Evolutionary conservation across 1,140 invertebrate genomes (phyloP).

Genomic region (Luehdorfia chinensis): DNA sequence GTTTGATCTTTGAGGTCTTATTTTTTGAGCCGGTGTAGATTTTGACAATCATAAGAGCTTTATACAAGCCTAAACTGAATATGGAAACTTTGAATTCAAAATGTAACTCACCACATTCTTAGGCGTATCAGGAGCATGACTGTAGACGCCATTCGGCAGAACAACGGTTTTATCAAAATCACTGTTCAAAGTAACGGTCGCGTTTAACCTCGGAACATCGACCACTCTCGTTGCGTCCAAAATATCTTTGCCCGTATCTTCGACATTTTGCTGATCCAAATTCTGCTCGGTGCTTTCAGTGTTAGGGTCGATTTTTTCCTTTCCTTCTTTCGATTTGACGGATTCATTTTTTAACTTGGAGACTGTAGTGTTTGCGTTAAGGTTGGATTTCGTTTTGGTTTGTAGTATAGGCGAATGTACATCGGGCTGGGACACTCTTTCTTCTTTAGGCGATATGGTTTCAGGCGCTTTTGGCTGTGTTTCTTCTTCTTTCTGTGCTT

Average conservation of each 20-base stretch:
- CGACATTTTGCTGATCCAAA: background rate
- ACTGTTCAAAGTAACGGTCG: constrained; percentile 21
- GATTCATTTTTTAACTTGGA: background rate
- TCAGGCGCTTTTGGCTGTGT: constrained; percentile 20
- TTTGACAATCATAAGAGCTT: too few relatives aligned
- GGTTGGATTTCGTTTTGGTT: constrained; percentile 18
- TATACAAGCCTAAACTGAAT: constrained; percentile 4
- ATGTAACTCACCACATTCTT: constrained; percentile 38
- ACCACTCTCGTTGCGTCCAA: constrained; percentile 20
- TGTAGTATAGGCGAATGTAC: constrained; percentile 32
- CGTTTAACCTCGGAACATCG: constrained; percentile 7
- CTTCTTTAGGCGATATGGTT: constrained; percentile 30
- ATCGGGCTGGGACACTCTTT: constrained; percentile 24
- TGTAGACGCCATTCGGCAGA: constrained; percentile 42
- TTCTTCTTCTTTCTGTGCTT: constrained; percentile 31
- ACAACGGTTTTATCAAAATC: constrained; percentile 50
- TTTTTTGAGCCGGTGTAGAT: too few relatives aligned
- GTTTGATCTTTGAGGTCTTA: too few relatives aligned
- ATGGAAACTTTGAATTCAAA: constrained; percentile 4
- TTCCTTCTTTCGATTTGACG: constrained; percentile 8
- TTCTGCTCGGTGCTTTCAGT: background rate
- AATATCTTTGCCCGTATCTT: too few relatives aligned
- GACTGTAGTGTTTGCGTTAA: background rate
- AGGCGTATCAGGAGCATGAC: constrained; percentile 43
- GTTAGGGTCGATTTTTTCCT: constrained; percentile 16